Conservation (phyloP, 2,888 invertebrate species). For the Embidobia sp. region DNA sequence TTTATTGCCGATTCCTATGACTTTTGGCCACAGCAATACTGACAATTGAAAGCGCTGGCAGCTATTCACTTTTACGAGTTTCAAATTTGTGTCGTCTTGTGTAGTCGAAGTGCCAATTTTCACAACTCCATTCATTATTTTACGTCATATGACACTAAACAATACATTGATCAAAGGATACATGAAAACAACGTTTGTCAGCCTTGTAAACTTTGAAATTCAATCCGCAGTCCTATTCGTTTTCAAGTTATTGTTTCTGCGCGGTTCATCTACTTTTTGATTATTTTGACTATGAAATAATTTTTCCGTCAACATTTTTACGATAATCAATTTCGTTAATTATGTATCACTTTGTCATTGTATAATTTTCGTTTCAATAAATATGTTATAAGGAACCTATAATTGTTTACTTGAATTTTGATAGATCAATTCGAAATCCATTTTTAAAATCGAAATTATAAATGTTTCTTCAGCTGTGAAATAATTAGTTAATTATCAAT, state of each 20-base stretch:
- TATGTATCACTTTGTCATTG: too few relatives aligned
- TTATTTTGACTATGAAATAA: conserved; percentile 11
- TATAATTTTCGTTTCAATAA: too few relatives aligned
- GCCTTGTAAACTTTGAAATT: conserved; percentile 23
- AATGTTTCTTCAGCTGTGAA: too few relatives aligned
- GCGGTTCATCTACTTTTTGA: conserved; percentile 24
- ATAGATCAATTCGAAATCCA: too few relatives aligned
- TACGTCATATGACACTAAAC: conserved; percentile 39
- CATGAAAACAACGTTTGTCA: conserved; percentile 42
- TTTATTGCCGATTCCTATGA: conserved; percentile 53
- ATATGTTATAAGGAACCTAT: too few relatives aligned
- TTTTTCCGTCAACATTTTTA: too few relatives aligned
- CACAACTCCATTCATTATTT: conserved; percentile 53
- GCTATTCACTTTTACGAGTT: conserved; percentile 51
- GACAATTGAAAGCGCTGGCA: conserved; percentile 46
- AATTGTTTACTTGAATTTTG: too few relatives aligned
- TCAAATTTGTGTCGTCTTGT: conserved; percentile 55
- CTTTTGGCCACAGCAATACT: conserved; percentile 52
- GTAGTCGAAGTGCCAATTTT: conserved; percentile 50
- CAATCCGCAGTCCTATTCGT: conserved; percentile 26
- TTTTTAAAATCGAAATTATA: too few relatives aligned
- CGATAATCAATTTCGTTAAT: too few relatives aligned
- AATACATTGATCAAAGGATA: conserved; percentile 40
- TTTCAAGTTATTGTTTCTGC: conserved; percentile 34
- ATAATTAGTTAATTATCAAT: too few relatives aligned